These are phyloP conservation scores for Orius insidiosus DNA, from an alignment of 1,140 invertebrate species.

Conservation along the genomic window DNA sequence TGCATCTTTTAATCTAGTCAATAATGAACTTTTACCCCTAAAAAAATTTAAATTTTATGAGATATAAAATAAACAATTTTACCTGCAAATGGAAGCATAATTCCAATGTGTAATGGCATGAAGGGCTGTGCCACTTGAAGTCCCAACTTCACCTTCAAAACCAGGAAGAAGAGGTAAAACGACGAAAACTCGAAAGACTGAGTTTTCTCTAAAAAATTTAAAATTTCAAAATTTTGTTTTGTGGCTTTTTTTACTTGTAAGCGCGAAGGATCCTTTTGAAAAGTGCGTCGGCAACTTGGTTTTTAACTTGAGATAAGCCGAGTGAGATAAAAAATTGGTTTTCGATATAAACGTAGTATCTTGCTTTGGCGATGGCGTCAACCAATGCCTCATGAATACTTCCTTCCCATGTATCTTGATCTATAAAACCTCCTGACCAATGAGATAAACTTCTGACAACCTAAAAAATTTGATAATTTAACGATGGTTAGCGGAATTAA, in stretches of 20 bases:
- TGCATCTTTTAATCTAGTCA: slow-evolving; percentile 45
- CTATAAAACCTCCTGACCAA: slow-evolving; percentile 83
- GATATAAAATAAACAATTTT: slow-evolving; percentile 11
- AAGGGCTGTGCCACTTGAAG: slow-evolving; percentile 70
- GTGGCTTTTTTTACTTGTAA: slow-evolving; percentile 37
- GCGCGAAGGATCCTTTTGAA: slow-evolving; percentile 76
- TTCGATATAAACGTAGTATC: slow-evolving; percentile 92
- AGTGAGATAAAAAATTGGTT: slow-evolving; percentile 96
- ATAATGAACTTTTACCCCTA: slow-evolving; percentile 55
- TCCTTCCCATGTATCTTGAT: slow-evolving; percentile 63
- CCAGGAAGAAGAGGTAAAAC: slow-evolving; percentile 88
- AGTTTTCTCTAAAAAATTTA: slow-evolving; percentile 35
- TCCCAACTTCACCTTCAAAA: slow-evolving; percentile 90
- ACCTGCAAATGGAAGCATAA: slow-evolving; percentile 86
- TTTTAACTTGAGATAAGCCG: slow-evolving; percentile 43
- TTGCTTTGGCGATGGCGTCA: slow-evolving; percentile 72
- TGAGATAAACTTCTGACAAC: slow-evolving; percentile 73
- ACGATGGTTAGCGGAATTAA: too few species aligned
- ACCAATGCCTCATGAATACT: slow-evolving; percentile 92
- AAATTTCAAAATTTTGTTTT: slow-evolving; percentile 5
- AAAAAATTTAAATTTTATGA: slow-evolving; percentile 16
- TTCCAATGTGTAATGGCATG: slow-evolving; percentile 95
- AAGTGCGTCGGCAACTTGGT: slow-evolving; percentile 69
- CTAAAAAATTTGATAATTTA: slow-evolving; percentile 31
- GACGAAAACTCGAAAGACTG: slow-evolving; percentile 77